Conservation (phyloP, 2,888 invertebrate species). For the Melinopterus prodromus region DNA sequence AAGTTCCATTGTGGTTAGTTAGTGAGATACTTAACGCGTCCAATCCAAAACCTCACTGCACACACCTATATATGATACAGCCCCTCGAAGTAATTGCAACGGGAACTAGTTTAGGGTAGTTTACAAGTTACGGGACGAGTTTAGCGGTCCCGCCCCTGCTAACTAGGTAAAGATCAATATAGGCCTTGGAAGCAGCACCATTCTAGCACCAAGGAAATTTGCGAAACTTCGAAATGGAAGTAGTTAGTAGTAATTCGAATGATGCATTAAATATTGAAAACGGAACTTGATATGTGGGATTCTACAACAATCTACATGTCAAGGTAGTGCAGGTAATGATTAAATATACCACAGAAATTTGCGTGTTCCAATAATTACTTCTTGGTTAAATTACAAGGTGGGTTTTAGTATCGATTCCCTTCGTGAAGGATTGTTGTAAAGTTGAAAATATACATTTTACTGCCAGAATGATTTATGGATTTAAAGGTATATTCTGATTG, state of each 20-base stretch:
- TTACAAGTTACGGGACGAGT: conserved; percentile 26
- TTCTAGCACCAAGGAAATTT: not conserved
- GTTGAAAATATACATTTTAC: too few relatives aligned
- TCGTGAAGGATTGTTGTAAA: too few relatives aligned
- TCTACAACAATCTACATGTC: not conserved
- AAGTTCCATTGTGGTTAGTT: not conserved
- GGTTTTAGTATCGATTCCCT: too few relatives aligned
- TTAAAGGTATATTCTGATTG: too few relatives aligned
- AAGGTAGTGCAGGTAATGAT: not conserved
- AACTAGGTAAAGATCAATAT: conserved; percentile 25
- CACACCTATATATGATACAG: not conserved
- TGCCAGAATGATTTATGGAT: too few relatives aligned
- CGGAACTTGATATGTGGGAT: not conserved
- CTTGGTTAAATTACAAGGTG: not conserved
- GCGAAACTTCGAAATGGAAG: not conserved
- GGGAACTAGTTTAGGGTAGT: conserved; percentile 25
- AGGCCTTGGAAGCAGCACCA: not conserved
- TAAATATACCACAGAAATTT: not conserved
- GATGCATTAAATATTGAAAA: not conserved
- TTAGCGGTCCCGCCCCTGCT: conserved; percentile 12
- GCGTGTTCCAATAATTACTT: not conserved
- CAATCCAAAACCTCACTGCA: not conserved
- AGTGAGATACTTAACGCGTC: not conserved
- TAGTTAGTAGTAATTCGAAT: not conserved
- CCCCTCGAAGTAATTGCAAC: conserved; percentile 20